Evolutionary conservation across 2,113 vertebrate genomes (phyloP).

Genomic region (Heloderma charlesbogerti): DNA sequence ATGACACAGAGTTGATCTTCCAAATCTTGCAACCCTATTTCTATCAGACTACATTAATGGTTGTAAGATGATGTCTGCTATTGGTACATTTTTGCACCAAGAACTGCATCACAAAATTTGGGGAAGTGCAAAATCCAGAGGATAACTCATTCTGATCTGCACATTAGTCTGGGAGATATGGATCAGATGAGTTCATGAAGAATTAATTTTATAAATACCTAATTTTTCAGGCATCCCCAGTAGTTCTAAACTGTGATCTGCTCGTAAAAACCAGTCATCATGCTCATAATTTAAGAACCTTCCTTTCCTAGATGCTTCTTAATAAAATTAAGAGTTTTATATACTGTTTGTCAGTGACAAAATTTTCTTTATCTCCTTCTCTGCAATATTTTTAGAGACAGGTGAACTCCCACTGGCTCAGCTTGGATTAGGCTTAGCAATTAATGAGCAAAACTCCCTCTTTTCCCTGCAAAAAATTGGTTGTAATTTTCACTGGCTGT

Average conservation of each 20-base stretch:
- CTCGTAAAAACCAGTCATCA: not conserved
- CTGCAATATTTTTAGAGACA: not conserved
- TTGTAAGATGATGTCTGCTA: slow-evolving; percentile 5
- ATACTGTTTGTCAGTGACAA: not conserved
- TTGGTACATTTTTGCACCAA: no score
- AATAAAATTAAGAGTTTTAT: not conserved
- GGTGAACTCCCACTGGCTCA: not conserved
- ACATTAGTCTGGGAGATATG: not conserved
- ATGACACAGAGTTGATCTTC: not conserved
- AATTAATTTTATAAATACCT: no score
- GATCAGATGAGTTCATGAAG: no score
- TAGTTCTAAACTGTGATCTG: not conserved
- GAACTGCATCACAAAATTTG: no score
- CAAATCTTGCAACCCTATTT: slow-evolving; percentile 1
- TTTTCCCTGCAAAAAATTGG: not conserved
- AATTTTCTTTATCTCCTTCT: not conserved
- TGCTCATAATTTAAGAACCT: not conserved
- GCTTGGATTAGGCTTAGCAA: not conserved
- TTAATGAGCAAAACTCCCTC: not conserved
- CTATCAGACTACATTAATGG: slow-evolving; percentile 11
- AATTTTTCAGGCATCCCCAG: no score
- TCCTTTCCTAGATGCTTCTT: not conserved
- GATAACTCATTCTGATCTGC: not conserved
- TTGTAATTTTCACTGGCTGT: not conserved
- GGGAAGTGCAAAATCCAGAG: not conserved